Percentiles rank a stretch among this genome's conserved stretches.
Conservation (phyloP, 1,140 invertebrate genomes). For the Eriosoma lanigerum region DNA sequence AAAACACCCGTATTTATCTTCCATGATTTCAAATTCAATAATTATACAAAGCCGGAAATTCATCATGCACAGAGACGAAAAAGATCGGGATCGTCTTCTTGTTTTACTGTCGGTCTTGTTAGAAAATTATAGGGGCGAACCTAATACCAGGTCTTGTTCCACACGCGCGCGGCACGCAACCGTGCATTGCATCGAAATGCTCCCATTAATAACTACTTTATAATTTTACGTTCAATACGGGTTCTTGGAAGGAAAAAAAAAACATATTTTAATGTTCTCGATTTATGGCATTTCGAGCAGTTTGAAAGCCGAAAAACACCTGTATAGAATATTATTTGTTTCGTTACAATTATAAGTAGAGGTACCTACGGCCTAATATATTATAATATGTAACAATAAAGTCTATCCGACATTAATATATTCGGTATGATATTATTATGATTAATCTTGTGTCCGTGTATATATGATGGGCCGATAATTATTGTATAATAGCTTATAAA, state of each 20-base stretch:
- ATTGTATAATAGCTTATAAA: background rate
- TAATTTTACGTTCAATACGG: slow-evolving; percentile 36
- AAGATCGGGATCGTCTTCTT: background rate
- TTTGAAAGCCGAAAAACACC: slow-evolving; percentile 25
- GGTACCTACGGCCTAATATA: no score
- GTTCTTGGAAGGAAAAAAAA: slow-evolving; percentile 1
- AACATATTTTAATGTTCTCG: slow-evolving; percentile 25
- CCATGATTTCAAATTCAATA: background rate
- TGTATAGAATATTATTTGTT: slow-evolving; percentile 16
- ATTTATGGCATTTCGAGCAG: slow-evolving; percentile 4
- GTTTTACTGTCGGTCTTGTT: background rate
- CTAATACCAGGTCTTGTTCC: slow-evolving; percentile 18
- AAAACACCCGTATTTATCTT: background rate
- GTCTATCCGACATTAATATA: background rate
- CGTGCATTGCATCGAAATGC: slow-evolving; percentile 36
- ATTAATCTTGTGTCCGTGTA: background rate
- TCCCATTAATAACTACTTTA: slow-evolving; percentile 38
- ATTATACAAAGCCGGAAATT: background rate
- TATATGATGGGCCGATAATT: slow-evolving; percentile 1
- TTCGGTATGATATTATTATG: background rate
- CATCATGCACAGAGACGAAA: background rate
- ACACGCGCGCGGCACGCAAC: slow-evolving; percentile 21
- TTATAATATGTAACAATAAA: background rate
- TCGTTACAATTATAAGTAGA: slow-evolving; percentile 5
- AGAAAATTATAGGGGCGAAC: slow-evolving; percentile 37